Percentiles rank a stretch among this genome's conserved stretches.
Conservation (phyloP, 2,888 invertebrate genomes). For the Rhimphoctona megacephalus region DNA sequence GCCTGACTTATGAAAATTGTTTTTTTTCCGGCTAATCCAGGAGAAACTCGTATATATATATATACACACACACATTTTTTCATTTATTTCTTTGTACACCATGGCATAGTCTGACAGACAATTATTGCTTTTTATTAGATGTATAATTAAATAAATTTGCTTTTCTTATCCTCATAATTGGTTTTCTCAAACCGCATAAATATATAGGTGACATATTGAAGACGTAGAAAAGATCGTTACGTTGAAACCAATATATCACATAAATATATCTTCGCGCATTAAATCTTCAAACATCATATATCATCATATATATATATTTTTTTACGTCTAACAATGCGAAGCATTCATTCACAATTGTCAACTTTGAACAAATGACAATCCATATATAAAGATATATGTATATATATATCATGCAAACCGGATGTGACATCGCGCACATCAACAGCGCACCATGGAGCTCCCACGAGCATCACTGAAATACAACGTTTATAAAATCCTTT, state of each 20-base stretch:
- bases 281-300: neutral
- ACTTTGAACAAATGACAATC: constrained; percentile 36
- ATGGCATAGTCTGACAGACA: neutral
- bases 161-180: constrained; percentile 14
- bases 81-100: neutral
- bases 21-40: neutral
- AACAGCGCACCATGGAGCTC: neutral
- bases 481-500: neutral
- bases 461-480: neutral
- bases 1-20: neutral
- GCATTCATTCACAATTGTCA: constrained; percentile 9
- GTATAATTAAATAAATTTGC: neutral
- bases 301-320: neutral
- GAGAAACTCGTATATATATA: too few species aligned
- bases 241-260: neutral
- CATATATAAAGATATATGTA: constrained; percentile 8
- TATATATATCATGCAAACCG: constrained; percentile 9
- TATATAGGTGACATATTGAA: constrained; percentile 17
- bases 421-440: constrained; percentile 47
- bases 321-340: constrained; percentile 18
- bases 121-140: neutral
- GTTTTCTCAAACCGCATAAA: constrained; percentile 13
- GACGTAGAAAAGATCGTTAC: constrained; percentile 19
- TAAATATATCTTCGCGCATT: neutral
- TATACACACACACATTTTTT: neutral